Base-by-base conservation (phyloP, 2,113 vertebrate genomes). In the Suncus etruscus region DNA sequence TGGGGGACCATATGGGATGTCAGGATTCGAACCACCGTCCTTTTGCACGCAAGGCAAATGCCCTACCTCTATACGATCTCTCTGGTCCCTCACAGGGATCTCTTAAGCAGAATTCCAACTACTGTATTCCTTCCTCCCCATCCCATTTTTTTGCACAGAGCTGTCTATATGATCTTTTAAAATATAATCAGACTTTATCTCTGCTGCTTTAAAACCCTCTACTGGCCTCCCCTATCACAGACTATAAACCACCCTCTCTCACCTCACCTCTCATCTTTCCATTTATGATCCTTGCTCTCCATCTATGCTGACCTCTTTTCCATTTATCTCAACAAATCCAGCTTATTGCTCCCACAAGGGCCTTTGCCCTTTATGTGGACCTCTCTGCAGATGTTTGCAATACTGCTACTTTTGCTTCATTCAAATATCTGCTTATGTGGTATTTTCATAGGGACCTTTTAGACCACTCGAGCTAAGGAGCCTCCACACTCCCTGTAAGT, bases 391-490 rank as follows among this genome's bases (percentile, higher is more conserved):
- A 73, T 75, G 25, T 91, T 74, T 81, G 85, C 54, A 29, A 12
- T 15, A 6, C 47, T 94, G 18, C 45, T 85, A 47, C 61, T 70
- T 89, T 70, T 54, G 66, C n/a, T 79, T 81, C 20, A 65, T 70
- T 80, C 61, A 89, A 58, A 11, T 86, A 25, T 70, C 61, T 80
- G 68, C 15, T 84, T n/a, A 85, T 48, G 69, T 70, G 61, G 58
- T n/a, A 63, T 68, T 63, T 75, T 74, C 27, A 65, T 31, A 86
- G 69, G 54, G 45, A 54, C 3, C 63, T 20, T 70, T 84, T 77
- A 48, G 65, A 78, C 65, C 15, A 65, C 45, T 76, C 10, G 63
- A 27, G 58, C 27, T 32, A 50, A 89, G 32, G 48, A 47, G 48
- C 10, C 39, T 16, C 31, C 27, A 18, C 50, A 20, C 81, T 22